These are phyloP conservation scores for Sylvilagus bachmani DNA, from an alignment of 2,113 vertebrate species.

Conservation along the genomic window DNA sequence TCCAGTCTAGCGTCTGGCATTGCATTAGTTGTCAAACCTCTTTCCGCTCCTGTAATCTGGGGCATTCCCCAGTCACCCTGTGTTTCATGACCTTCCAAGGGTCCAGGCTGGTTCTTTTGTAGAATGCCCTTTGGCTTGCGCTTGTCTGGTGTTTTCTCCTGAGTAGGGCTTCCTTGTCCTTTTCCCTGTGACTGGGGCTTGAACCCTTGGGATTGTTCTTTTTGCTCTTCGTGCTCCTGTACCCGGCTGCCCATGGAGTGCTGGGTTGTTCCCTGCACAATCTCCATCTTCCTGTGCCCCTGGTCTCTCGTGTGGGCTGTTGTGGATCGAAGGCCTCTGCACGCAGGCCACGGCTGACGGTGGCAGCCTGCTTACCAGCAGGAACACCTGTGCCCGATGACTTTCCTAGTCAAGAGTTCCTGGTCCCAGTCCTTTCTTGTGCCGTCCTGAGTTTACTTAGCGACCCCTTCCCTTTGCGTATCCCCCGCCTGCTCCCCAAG, in stretches of 20 bases:
- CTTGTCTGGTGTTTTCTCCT: neutral
- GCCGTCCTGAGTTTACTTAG: neutral
- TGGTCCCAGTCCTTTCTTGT: neutral
- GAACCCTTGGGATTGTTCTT: neutral
- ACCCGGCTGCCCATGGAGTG: no score
- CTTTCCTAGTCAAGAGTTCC: neutral
- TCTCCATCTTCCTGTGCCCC: neutral
- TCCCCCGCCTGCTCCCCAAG: neutral
- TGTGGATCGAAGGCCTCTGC: neutral
- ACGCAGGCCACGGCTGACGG: fast-evolving
- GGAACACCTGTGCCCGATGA: fast-evolving
- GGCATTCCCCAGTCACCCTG: neutral
- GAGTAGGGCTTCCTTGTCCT: neutral
- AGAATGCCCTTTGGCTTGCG: neutral
- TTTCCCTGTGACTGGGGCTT: neutral
- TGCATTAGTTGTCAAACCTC: neutral
- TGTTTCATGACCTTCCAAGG: neutral
- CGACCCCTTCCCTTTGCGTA: neutral
- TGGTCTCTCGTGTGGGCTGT: neutral
- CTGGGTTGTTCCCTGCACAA: neutral
- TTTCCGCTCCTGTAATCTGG: neutral
- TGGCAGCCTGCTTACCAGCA: neutral
- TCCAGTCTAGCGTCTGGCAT: neutral
- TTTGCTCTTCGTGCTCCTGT: no score
- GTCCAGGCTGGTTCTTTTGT: neutral